Evolutionary conservation across 1,140 invertebrate genomes (phyloP).

Genomic region (Asobara japonica): DNA sequence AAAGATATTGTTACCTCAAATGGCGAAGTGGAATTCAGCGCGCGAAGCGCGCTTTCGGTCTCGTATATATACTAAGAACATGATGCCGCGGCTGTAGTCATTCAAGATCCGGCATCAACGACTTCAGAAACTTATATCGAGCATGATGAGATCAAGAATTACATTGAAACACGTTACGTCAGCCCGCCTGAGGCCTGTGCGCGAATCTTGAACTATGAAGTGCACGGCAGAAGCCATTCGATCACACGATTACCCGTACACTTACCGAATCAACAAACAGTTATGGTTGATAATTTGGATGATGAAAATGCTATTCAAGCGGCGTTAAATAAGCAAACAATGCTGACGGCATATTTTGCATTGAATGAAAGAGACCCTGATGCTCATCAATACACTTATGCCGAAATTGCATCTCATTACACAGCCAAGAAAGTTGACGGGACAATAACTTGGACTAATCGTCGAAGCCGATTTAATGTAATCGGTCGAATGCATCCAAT

Average conservation of each 20-base stretch:
- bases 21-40: too few species aligned
- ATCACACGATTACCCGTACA: constrained; percentile 8
- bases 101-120: constrained; percentile 9
- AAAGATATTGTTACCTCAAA: too few species aligned
- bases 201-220: background rate
- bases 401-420: background rate
- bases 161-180: background rate
- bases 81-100: background rate
- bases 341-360: constrained; percentile 33
- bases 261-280: constrained; percentile 19
- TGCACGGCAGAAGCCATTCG: constrained; percentile 17
- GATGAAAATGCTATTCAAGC: background rate
- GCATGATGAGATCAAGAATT: constrained; percentile 5
- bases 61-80: constrained; percentile 26
- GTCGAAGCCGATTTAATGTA: constrained; percentile 6
- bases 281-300: background rate
- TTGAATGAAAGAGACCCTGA: constrained; percentile 21
- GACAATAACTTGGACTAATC: background rate
- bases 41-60: too few species aligned
- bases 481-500: constrained; percentile 25
- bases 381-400: background rate
- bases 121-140: constrained; percentile 31
- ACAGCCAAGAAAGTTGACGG: background rate
- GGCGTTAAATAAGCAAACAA: constrained; percentile 8
- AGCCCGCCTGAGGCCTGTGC: too few species aligned